Conservation (phyloP, 1,140 invertebrate genomes). For the Ceratosolen fusciceps region DNA sequence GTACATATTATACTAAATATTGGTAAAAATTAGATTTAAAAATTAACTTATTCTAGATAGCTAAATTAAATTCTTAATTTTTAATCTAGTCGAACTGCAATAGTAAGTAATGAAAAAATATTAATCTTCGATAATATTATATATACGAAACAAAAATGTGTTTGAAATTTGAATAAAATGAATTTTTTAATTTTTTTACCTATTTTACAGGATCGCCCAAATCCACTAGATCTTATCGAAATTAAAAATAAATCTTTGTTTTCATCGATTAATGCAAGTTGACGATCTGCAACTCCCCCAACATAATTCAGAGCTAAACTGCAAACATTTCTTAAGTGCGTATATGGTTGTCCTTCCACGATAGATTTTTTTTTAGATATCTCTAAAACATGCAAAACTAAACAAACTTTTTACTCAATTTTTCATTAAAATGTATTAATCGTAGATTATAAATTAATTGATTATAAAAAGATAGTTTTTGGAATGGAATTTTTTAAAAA, state of each 20-base stretch:
- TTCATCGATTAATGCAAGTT: constrained; percentile 85
- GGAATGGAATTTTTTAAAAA: too few relatives aligned
- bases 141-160: neutral
- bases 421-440: neutral
- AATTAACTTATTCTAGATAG: too few relatives aligned
- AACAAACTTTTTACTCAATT: constrained; percentile 55
- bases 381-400: constrained; percentile 90
- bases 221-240: constrained; percentile 78
- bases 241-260: constrained; percentile 86
- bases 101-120: too few relatives aligned
- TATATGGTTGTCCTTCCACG: constrained; percentile 76
- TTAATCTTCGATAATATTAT: neutral
- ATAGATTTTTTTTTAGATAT: constrained; percentile 79
- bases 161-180: neutral
- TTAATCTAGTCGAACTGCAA: too few relatives aligned
- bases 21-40: too few relatives aligned
- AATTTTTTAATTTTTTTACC: constrained; percentile 71
- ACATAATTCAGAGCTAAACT: constrained; percentile 86
- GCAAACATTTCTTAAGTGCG: constrained; percentile 75
- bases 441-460: neutral
- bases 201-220: constrained; percentile 80
- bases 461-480: too few relatives aligned
- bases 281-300: constrained; percentile 78
- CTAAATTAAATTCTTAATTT: too few relatives aligned
- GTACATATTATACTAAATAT: too few relatives aligned